phyloP scores from a whole-genome alignment of 2,888 invertebrate species.

The Leucophenga montana region DNA sequence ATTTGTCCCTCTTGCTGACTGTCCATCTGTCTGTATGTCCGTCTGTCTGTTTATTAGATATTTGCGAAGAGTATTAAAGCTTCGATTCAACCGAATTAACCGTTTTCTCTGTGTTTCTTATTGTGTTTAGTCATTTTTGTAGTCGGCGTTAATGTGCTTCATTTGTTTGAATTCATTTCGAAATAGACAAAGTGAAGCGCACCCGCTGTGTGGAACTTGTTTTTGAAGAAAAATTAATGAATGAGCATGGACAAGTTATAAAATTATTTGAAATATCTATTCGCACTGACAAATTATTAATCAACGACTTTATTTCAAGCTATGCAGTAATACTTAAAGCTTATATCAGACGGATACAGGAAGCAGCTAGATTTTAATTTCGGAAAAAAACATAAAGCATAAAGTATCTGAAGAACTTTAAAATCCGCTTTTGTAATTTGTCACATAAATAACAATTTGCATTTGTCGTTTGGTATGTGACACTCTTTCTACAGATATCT shows the following conservation, averaged over 20 bases:
- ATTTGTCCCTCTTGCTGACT: no score
- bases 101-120: not conserved
- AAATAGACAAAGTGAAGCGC: not conserved
- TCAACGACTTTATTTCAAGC: conserved; percentile 37
- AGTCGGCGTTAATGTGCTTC: no score
- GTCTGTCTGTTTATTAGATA: no score
- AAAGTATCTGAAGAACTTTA: not conserved
- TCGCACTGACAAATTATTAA: conserved; percentile 57
- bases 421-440: conserved; percentile 44
- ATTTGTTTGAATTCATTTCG: not conserved
- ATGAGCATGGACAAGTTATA: conserved; percentile 38
- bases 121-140: no score
- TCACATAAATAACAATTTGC: conserved; percentile 68
- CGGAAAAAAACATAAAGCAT: conserved; percentile 42
- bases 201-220: conserved; percentile 13
- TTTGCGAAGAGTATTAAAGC: no score
- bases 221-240: conserved; percentile 42
- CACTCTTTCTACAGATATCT: no score
- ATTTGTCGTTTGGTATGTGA: conserved; percentile 25
- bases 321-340: not conserved
- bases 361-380: conserved; percentile 52
- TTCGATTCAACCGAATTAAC: no score
- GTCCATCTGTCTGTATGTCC: no score
- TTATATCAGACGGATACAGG: conserved; percentile 11
- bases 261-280: conserved; percentile 33